Evolutionary conservation across 2,113 vertebrate genomes (phyloP), one percentile per base, ranked within the genome.

Genomic region (Catharus minimus): DNA sequence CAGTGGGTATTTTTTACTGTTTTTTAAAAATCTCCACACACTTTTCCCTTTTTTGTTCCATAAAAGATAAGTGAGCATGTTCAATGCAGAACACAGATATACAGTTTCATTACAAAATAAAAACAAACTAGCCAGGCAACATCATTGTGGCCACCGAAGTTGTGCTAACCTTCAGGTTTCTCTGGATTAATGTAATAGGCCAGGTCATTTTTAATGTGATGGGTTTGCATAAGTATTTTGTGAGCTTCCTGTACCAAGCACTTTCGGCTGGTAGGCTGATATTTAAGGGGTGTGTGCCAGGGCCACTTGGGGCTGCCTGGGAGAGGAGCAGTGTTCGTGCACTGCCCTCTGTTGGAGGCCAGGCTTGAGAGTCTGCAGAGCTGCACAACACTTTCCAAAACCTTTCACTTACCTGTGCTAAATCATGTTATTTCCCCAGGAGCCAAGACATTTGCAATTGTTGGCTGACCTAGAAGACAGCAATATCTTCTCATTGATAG

Each of bases 401-500:
- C 6, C 20, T 47, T 30, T 26, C 5, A 19, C 47, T 85, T 61
- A 78, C 52, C 52, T 78, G 5, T 49, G 28, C 30, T 75, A 52
- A 55, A 60, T 60, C 80, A 13, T 1, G 0, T 47, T 65, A 7
- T 95, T 91, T 96, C 72, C 83, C 22, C 95, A 99, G 99, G 99
- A 99, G 93, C 99, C 99, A 92, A 98, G 99, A 90, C 99, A 99
- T 96, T 96, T 99, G 95, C 99, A 99, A 89, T 97, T 99, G 90
- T 97, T 99, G 68, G 98, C 99, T 24, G 99, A 99, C 96, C 93
- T 99, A 76, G 99, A 99, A 89, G 99, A 99, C 91, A 99, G 98
- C 97, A 99, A 98, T 96, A 95, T 99, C 95, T 99, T 99, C 97
- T 98, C 98, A 0, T 96, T 99, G 96, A 97, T 97, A 74, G 93